These are phyloP conservation scores for Condylura cristata DNA, from an alignment of 2,113 vertebrate species.

Conservation along the genomic window DNA sequence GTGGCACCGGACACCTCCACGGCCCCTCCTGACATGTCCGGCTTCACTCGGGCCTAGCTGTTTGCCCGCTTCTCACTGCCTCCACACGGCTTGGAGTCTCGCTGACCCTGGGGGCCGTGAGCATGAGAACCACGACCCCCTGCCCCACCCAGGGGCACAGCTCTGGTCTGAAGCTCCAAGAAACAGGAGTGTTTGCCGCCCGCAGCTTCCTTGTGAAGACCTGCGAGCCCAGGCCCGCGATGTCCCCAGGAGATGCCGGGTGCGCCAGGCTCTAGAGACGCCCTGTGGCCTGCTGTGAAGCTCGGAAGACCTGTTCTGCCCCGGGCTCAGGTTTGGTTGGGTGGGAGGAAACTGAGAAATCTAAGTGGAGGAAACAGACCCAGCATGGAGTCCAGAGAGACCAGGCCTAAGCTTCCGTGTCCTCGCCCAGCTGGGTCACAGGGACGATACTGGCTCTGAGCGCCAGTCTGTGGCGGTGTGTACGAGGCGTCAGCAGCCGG, in stretches of 20 bases:
- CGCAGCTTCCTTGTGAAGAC: not conserved
- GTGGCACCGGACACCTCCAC: not conserved
- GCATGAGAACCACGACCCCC: rapidly evolving
- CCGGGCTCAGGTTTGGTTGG: not conserved
- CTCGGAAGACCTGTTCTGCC: not conserved
- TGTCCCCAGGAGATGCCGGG: not conserved
- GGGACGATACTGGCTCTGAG: not conserved
- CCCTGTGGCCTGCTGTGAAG: not conserved
- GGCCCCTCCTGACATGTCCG: not conserved
- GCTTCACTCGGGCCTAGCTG: not conserved
- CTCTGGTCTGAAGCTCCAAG: not conserved
- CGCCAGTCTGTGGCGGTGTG: not conserved
- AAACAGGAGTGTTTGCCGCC: not conserved
- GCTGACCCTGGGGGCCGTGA: not conserved
- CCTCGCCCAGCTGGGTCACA: not conserved
- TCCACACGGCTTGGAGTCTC: not conserved
- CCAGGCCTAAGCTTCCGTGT: not conserved
- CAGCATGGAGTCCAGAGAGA: not conserved
- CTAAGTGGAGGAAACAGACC: not conserved
- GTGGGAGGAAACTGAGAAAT: not conserved
- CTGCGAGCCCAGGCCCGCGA: not conserved
- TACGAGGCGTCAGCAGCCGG: not conserved
- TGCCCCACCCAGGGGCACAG: not conserved
- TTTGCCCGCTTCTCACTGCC: not conserved
- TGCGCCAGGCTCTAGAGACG: not conserved